Base-by-base conservation (phyloP, 92 coral and sea anemone genomes). In the Porites divaricata region DNA sequence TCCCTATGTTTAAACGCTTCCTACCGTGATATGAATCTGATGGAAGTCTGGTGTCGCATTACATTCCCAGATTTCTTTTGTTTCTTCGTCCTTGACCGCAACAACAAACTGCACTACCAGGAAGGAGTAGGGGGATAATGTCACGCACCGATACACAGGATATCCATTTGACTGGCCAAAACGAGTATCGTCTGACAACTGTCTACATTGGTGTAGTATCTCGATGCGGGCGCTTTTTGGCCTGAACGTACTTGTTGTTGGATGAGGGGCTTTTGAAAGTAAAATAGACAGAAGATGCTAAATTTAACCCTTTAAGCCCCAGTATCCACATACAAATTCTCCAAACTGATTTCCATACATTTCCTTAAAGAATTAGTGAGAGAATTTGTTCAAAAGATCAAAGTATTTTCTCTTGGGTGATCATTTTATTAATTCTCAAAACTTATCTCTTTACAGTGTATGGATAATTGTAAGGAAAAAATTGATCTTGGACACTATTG, bases 21-120 rank as follows among this genome's bases (percentile, higher is more conserved):
- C 63, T 86, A 86, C 90, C 45, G 86, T 79, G 19, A 80, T 17
- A 28, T 26, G 49, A 11, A 86, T 61, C 74, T 86, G 81, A 1
- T 79, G n/a, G 16, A 51, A 1, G 58, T 64, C 69, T 59, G 80
- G 41, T 8, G 72, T n/a, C 1, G 86, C 79, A 24, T 83, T 63
- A 57, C 95, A 92, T 15, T 67, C 84, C 95, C 95, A 92, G 17
- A 89, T 67, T 63, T 89, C 94, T 15, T 61, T 54, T 13, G 76
- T 88, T 13, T 84, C 67, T 63, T 19, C 52, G 51, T 89, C 92
- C 61, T 72, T 54, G 52, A 89, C 85, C 6, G 88, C 92, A 0
- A 89, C 92, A 17, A 84, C 25, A 63, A 84, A 59, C 82, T 89
- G 88, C 53, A 84, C 45, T 1, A 83, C 70, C 14, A 84, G 49